Base-by-base conservation (phyloP, 2,113 vertebrate genomes). In the Phoxinus phoxinus region DNA sequence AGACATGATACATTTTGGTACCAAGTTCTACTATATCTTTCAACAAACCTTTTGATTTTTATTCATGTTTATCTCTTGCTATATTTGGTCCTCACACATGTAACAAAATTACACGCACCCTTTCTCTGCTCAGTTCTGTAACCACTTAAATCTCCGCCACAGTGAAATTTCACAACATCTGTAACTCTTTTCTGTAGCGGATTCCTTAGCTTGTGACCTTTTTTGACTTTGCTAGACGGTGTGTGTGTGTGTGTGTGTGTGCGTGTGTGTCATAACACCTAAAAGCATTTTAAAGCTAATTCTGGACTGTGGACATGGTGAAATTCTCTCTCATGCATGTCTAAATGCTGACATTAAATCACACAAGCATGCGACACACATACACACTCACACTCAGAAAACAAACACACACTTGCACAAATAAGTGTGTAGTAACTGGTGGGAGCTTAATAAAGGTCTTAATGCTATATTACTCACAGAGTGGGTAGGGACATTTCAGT, bases 381-480 rank as follows among this genome's bases (percentile, higher is more conserved):
- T 35, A 35, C 30, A 27, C 71, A 37, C 32, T 19, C 37, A 46
- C 71, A 73, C 37, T 71, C 32, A 17, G 71, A 17, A 74, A 46
- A n/a, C 41, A 46, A 25, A 25, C 72, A 71, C 32, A 41, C 67
- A 35, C 17, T 69, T n/a, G 73, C 51, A 72, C 74, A 77, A 32
- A 46, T 9, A 58, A 67, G 37, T 30, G 78, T 81, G 78, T 32
- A 81, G 61, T 81, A 65, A 69, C 79, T 46, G 79, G 48, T 30
- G 32, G n/a, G 21, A 67, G 81, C 81, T 84, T 84, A 84, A 84
- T 84, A 84, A 84, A 81, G 82, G 44, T n/a, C 73, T 13, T 10
- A 75, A 30, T 46, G 73, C 44, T 65, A 23, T 56, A 17, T 86
- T 56, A 84, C 78, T 87, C 84, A 86, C 53, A 51, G 67, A 83